Evolutionary conservation across 1,140 invertebrate genomes (phyloP).

Genomic region (Lasioglossum albipes): DNA sequence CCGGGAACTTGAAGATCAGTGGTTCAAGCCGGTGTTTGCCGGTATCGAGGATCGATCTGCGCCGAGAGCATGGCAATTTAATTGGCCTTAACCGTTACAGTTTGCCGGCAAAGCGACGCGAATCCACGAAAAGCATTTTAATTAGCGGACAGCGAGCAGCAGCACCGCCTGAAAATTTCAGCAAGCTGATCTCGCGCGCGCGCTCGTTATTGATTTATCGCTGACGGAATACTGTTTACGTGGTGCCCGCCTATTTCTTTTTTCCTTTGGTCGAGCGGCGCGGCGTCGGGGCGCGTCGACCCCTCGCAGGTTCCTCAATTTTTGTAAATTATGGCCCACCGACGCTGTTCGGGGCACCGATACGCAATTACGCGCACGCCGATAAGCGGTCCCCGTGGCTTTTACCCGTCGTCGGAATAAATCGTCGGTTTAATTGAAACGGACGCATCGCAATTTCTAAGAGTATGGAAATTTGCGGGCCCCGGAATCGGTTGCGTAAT

Average conservation of each 20-base stretch:
- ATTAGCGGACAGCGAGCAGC: slow-evolving; percentile 8
- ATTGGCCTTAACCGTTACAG: slow-evolving; percentile 42
- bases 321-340: slow-evolving; percentile 39
- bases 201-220: slow-evolving; percentile 41
- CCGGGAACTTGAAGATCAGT: background rate
- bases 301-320: slow-evolving; percentile 32
- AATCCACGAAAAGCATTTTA: slow-evolving; percentile 31
- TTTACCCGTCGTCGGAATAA: slow-evolving; percentile 1
- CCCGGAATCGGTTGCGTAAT: slow-evolving; percentile 15
- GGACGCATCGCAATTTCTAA: slow-evolving; percentile 30
- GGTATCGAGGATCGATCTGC: slow-evolving; percentile 7
- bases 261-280: background rate
- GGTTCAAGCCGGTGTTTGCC: slow-evolving; percentile 6
- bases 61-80: background rate
- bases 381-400: slow-evolving; percentile 1
- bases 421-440: slow-evolving; percentile 42
- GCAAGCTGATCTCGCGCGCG: background rate
- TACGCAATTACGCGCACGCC: slow-evolving; percentile 18
- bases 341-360: background rate
- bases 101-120: slow-evolving; percentile 12
- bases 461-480: slow-evolving; percentile 31
- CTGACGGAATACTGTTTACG: background rate
- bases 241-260: background rate
- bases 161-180: slow-evolving; percentile 1
- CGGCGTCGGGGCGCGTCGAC: background rate